Conservation (phyloP, 2,113 vertebrate species). For the Planiliza haematocheilus region DNA sequence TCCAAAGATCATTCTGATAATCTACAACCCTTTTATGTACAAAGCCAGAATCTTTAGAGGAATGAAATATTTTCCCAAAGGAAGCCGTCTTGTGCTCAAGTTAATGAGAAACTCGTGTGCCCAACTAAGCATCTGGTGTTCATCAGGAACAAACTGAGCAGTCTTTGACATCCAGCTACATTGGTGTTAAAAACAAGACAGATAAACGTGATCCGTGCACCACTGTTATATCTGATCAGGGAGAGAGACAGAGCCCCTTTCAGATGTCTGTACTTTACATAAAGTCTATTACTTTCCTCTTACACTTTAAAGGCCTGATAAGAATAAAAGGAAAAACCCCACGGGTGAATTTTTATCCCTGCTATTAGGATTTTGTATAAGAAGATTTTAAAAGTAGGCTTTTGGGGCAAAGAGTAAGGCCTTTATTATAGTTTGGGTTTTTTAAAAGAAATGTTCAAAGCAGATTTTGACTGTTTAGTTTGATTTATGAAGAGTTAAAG, state of each 20-base stretch:
- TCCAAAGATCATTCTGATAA: no score
- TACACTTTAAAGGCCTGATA: not conserved
- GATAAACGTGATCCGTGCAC: constrained; percentile 19
- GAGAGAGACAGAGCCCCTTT: not conserved
- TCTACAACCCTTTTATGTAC: not conserved
- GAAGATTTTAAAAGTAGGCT: not conserved
- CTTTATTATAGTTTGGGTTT: not conserved
- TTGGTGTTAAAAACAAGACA: not conserved
- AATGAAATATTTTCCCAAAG: not conserved
- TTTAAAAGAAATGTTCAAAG: not conserved
- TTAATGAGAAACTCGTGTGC: not conserved
- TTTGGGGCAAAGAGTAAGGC: not conserved
- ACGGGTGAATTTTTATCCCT: not conserved
- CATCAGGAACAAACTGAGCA: not conserved
- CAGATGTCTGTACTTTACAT: not conserved
- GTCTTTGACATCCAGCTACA: not conserved
- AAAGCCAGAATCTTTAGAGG: not conserved
- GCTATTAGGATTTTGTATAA: not conserved
- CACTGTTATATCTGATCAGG: constrained; percentile 39
- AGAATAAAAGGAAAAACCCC: not conserved
- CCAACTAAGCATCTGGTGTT: not conserved
- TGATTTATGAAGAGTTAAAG: no score
- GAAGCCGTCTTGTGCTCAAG: not conserved
- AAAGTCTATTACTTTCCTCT: not conserved
- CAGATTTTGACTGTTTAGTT: no score